Evolutionary conservation across 2,113 vertebrate genomes (phyloP).

Genomic region (Poeciliopsis retropinna): DNA sequence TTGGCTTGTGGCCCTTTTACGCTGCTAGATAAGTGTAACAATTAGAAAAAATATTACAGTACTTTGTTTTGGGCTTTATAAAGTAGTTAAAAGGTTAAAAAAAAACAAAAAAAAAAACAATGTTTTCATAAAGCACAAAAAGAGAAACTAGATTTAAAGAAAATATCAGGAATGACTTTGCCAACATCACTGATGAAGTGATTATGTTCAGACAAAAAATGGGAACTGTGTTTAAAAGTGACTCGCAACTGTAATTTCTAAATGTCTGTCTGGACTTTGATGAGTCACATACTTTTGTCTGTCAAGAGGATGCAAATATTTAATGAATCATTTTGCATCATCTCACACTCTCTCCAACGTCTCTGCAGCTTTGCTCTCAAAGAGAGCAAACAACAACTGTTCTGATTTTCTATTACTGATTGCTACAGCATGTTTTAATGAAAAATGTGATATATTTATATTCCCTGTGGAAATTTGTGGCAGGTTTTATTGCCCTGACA

Average conservation of each 20-base stretch:
- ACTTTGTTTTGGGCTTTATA: too few species aligned
- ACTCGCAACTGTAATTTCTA: background rate
- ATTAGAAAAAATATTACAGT: too few species aligned
- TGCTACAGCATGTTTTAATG: constrained; percentile 14
- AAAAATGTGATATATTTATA: constrained; percentile 44
- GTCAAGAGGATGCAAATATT: constrained; percentile 12
- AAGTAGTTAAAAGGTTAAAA: too few species aligned
- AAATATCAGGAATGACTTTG: background rate
- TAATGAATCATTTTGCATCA: constrained; percentile 44
- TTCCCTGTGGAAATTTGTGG: background rate
- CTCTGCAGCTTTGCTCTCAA: constrained; percentile 35
- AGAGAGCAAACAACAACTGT: constrained; percentile 29
- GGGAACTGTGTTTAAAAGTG: background rate
- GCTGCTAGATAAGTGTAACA: too few species aligned
- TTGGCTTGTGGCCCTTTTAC: too few species aligned
- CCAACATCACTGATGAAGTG: background rate
- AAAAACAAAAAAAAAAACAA: too few species aligned
- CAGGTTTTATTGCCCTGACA: background rate
- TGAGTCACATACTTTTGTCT: background rate
- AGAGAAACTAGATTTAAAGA: background rate
- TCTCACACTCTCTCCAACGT: constrained; percentile 14
- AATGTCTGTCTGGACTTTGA: background rate
- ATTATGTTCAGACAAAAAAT: background rate
- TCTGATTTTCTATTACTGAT: constrained; percentile 54
- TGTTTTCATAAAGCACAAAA: background rate